Evolutionary conservation across 2,797 vertebrate species (phyloP).

Genomic region (Amniataba percoides): DNA sequence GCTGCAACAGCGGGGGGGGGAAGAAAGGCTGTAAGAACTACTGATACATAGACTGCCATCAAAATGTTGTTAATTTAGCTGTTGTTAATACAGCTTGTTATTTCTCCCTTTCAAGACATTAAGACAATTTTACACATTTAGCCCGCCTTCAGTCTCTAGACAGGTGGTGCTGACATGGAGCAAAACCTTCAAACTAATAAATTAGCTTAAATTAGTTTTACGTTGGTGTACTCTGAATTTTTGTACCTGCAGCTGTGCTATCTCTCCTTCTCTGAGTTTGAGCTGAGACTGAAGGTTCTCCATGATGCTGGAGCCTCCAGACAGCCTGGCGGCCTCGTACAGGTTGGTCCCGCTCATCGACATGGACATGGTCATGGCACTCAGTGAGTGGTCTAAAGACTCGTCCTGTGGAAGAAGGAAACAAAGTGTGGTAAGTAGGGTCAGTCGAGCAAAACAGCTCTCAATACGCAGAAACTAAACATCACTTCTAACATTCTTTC

Average conservation of each 20-base stretch:
- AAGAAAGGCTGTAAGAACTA: neutral
- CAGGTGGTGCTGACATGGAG: neutral
- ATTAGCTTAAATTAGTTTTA: neutral
- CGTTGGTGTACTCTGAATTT: neutral
- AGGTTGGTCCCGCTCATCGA: constrained; percentile 91
- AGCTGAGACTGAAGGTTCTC: constrained; percentile 98
- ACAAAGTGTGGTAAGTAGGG: neutral
- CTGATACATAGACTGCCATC: neutral
- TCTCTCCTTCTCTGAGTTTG: constrained; percentile 96
- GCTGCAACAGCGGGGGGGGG: constrained; percentile 73
- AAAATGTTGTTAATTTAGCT: neutral
- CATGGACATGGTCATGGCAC: constrained; percentile 86
- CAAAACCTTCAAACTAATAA: neutral
- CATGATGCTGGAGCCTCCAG: constrained; percentile 94
- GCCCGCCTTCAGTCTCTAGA: neutral
- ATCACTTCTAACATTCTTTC: neutral
- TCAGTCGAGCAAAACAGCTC: neutral
- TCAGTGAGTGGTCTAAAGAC: constrained; percentile 89
- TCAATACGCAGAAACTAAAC: neutral
- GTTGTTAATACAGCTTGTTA: neutral
- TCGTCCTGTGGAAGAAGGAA: constrained; percentile 87
- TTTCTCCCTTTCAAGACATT: neutral
- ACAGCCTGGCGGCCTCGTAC: constrained; percentile 94
- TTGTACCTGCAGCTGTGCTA: constrained; percentile 96
- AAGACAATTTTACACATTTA: neutral